Evolutionary conservation across 1,140 invertebrate genomes (phyloP).

Genomic region (Neocloeon triangulifer): DNA sequence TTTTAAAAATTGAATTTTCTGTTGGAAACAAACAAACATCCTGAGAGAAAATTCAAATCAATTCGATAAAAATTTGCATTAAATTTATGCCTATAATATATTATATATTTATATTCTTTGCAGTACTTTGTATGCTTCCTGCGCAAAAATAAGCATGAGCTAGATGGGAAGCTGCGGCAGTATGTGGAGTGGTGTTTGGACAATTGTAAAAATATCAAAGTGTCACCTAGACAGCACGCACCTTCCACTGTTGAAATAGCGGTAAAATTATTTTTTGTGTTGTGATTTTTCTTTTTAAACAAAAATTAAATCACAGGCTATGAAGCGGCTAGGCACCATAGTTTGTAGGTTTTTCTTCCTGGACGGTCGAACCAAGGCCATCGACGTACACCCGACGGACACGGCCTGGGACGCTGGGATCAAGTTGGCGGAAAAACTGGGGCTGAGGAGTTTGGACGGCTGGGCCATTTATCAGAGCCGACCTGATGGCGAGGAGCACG

Average conservation of each 20-base stretch:
- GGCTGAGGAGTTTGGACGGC: constrained; percentile 59
- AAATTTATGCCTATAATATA: not conserved
- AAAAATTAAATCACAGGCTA: constrained; percentile 36
- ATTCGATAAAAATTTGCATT: not conserved
- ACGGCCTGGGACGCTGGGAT: constrained; percentile 74
- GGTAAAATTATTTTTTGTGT: too few species aligned
- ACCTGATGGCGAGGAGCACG: constrained; percentile 69
- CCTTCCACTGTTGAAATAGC: constrained; percentile 85
- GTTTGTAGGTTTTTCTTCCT: constrained; percentile 89
- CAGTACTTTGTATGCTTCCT: constrained; percentile 58
- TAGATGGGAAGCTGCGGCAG: constrained; percentile 45
- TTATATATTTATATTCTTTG: constrained; percentile 10
- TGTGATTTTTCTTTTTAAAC: constrained; percentile 2
- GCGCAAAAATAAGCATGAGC: constrained; percentile 38
- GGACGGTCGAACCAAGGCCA: constrained; percentile 84
- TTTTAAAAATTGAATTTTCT: too few species aligned
- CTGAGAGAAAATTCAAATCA: too few species aligned
- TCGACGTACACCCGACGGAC: constrained; percentile 85
- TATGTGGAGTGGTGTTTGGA: constrained; percentile 88
- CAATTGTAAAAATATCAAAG: constrained; percentile 71
- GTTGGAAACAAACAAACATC: too few species aligned
- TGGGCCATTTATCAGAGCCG: constrained; percentile 84
- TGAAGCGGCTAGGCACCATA: constrained; percentile 73
- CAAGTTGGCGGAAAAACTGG: constrained; percentile 73
- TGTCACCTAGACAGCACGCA: constrained; percentile 55